phyloP scores from a whole-genome alignment of 2,113 vertebrate species.

The Toxostoma redivivum region DNA sequence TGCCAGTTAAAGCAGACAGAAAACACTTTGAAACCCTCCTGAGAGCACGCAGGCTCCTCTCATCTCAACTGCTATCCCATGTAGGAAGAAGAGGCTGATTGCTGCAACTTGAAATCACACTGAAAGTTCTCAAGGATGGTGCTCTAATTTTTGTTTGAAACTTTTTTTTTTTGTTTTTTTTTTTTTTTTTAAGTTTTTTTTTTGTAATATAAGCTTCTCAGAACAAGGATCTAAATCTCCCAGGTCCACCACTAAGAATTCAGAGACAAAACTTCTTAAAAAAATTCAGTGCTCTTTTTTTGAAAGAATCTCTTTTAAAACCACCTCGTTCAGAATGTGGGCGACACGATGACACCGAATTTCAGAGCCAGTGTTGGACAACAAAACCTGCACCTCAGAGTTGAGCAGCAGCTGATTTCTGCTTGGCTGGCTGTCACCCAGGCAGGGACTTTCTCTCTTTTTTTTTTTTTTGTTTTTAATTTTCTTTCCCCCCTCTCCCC shows the following conservation, averaged over 20 bases:
- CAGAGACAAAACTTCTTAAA: slow-evolving; percentile 73
- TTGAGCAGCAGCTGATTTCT: slow-evolving; percentile 40
- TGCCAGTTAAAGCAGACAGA: slow-evolving; percentile 75
- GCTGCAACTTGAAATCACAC: slow-evolving; percentile 80
- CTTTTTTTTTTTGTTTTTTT: not conserved
- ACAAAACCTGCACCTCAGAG: slow-evolving; percentile 82
- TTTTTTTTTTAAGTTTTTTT: not conserved
- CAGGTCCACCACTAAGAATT: slow-evolving; percentile 80
- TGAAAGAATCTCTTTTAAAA: slow-evolving; percentile 70
- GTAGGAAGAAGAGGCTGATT: slow-evolving; percentile 70
- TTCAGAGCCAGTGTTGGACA: slow-evolving; percentile 71
- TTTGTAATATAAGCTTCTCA: slow-evolving; percentile 50
- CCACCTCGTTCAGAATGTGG: slow-evolving; percentile 74
- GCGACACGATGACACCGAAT: slow-evolving; percentile 68
- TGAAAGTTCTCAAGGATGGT: slow-evolving; percentile 73
- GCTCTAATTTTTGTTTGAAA: slow-evolving; percentile 71
- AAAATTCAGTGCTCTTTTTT: slow-evolving; percentile 67
- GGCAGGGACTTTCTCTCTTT: not conserved
- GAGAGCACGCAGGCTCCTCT: slow-evolving; percentile 62
- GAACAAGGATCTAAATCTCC: slow-evolving; percentile 65
- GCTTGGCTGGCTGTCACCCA: slow-evolving; percentile 32
- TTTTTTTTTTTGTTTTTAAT: not conserved
- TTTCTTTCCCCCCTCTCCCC: rapidly evolving
- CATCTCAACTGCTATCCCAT: slow-evolving; percentile 52
- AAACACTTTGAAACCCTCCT: slow-evolving; percentile 68